Conservation (phyloP, 2,888 invertebrate species). For the Nemurella pictetii region DNA sequence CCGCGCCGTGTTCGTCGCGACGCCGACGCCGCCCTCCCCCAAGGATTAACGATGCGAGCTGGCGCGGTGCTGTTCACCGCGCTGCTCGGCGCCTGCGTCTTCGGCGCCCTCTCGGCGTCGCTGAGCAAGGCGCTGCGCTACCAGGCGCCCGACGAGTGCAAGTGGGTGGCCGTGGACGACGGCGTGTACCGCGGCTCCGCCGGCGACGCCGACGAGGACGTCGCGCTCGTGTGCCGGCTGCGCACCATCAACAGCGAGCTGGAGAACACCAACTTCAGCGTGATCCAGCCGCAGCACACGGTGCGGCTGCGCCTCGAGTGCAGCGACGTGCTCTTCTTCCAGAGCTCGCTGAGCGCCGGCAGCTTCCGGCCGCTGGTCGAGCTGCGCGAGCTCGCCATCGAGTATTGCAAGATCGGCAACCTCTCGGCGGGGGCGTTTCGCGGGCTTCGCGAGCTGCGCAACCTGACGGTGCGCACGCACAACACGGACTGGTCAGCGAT, state of each 20-base stretch:
- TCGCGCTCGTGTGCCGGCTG: slow-evolving; percentile 72
- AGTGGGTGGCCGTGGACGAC: slow-evolving; percentile 69
- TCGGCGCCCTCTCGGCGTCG: slow-evolving; percentile 63
- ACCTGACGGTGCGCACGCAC: slow-evolving; percentile 79
- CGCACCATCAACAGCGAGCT: slow-evolving; percentile 80
- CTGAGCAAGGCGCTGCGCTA: slow-evolving; percentile 67
- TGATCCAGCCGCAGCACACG: slow-evolving; percentile 80
- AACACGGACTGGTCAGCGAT: slow-evolving; percentile 84
- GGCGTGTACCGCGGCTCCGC: slow-evolving; percentile 47
- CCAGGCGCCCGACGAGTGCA: slow-evolving; percentile 80
- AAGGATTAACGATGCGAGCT: slow-evolving; percentile 41
- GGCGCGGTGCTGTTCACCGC: slow-evolving; percentile 62
- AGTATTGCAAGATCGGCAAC: slow-evolving; percentile 81
- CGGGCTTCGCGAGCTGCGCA: slow-evolving; percentile 74
- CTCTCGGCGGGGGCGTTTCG: slow-evolving; percentile 81
- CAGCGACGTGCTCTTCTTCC: slow-evolving; percentile 78
- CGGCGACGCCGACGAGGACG: slow-evolving; percentile 57
- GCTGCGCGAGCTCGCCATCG: slow-evolving; percentile 75
- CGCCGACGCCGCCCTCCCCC: background rate
- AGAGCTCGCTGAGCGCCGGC: slow-evolving; percentile 75
- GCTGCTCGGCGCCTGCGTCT: slow-evolving; percentile 62
- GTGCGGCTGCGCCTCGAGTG: slow-evolving; percentile 75
- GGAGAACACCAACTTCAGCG: slow-evolving; percentile 81
- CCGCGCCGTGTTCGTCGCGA: too few relatives aligned
- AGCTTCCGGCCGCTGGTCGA: slow-evolving; percentile 76